Conservation (phyloP, 2,888 invertebrate species). For the Cabera pusaria region DNA sequence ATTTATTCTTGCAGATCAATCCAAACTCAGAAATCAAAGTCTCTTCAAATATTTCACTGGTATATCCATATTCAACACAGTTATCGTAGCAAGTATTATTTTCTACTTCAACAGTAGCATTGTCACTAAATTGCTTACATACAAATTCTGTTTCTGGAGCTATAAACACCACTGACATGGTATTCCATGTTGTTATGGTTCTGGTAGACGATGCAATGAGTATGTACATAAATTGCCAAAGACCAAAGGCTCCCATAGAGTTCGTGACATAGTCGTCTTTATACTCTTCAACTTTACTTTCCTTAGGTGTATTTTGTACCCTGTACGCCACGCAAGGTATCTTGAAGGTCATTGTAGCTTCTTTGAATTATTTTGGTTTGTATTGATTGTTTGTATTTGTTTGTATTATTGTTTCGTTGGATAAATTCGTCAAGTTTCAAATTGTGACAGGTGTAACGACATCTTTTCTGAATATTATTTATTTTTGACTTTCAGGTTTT, state of each 20-base stretch:
- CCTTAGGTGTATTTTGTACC: not conserved
- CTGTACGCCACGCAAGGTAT: no score
- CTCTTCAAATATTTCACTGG: slow-evolving; percentile 40
- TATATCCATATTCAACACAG: slow-evolving; percentile 49
- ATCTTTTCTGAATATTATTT: no score
- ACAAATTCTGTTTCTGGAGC: slow-evolving; percentile 49
- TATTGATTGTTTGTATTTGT: no score
- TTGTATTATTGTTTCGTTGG: no score
- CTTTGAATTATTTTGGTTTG: no score
- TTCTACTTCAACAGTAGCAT: slow-evolving; percentile 30
- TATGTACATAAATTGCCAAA: slow-evolving; percentile 47
- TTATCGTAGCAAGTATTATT: slow-evolving; percentile 50
- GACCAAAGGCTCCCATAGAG: slow-evolving; percentile 53
- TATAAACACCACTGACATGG: slow-evolving; percentile 47
- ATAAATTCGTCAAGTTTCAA: no score
- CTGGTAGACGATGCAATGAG: slow-evolving; percentile 36
- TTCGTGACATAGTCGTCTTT: slow-evolving; percentile 54
- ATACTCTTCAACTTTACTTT: slow-evolving; percentile 6
- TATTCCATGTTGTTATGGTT: slow-evolving; percentile 46
- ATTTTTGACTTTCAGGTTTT: no score
- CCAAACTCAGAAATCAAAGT: slow-evolving; percentile 50
- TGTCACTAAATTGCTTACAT: slow-evolving; percentile 42
- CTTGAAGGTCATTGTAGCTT: no score
- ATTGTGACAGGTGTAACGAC: no score
- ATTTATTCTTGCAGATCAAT: slow-evolving; percentile 50